Percentiles rank a stretch among this genome's conserved stretches.
phyloP scores from a whole-genome alignment of 1,140 invertebrate species.

The Nylanderia fulva region DNA sequence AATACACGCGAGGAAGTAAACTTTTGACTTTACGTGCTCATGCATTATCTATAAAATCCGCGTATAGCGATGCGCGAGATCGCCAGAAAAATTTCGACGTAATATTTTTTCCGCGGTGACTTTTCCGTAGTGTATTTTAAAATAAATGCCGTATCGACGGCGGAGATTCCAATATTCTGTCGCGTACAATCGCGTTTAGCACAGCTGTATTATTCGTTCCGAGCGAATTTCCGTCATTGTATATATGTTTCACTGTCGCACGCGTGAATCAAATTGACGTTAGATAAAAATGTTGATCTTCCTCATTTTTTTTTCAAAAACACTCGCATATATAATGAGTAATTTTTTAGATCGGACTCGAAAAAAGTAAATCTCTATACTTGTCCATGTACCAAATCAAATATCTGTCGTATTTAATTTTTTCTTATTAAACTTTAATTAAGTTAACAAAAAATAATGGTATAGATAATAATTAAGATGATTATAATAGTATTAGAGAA shows the following conservation, averaged over 20 bases:
- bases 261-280: not conserved
- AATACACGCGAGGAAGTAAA: conserved; percentile 13
- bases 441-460: not conserved
- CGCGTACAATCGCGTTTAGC: conserved; percentile 64
- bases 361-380: not conserved
- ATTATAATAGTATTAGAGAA: not conserved
- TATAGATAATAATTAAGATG: not conserved
- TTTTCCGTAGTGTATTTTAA: conserved; percentile 54
- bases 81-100: conserved; percentile 64
- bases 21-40: conserved; percentile 39
- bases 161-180: conserved; percentile 57
- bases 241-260: conserved; percentile 26
- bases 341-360: not conserved
- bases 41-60: conserved; percentile 71
- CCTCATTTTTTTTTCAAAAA: not conserved
- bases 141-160: conserved; percentile 63
- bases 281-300: conserved; percentile 21
- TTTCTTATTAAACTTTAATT: not conserved
- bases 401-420: not conserved
- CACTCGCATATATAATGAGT: not conserved
- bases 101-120: conserved; percentile 64
- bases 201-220: conserved; percentile 53
- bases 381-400: not conserved
- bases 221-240: conserved; percentile 19
- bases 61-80: conserved; percentile 43